Conservation (phyloP, 1,140 invertebrate species). For the Zaprionus tsacasi region DNA sequence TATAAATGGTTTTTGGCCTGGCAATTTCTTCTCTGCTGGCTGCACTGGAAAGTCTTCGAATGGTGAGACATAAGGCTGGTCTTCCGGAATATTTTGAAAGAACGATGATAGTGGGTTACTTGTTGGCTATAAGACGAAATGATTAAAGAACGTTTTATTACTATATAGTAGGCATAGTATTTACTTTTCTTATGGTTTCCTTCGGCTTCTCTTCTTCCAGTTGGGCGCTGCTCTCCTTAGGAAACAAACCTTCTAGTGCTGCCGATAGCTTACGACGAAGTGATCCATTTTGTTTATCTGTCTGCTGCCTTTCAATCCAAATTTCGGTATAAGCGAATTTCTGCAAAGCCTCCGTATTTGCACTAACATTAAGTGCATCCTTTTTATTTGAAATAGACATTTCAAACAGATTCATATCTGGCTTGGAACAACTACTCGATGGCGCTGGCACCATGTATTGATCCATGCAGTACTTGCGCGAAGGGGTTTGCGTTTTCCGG, state of each 20-base stretch:
- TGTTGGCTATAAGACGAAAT: constrained; percentile 16
- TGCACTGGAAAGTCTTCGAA: constrained; percentile 14
- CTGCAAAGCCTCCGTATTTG: constrained; percentile 8
- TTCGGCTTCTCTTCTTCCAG: not conserved
- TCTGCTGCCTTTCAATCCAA: constrained; percentile 52
- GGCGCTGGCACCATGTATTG: constrained; percentile 17
- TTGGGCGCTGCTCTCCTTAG: not conserved
- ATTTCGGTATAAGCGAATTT: constrained; percentile 53
- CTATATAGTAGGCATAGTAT: not conserved
- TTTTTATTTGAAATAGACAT: not conserved
- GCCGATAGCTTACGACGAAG: constrained; percentile 10
- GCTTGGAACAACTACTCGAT: not conserved
- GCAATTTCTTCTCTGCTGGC: not conserved
- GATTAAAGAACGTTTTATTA: not conserved
- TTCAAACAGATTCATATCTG: constrained; percentile 24
- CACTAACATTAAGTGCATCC: not conserved
- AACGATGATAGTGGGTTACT: not conserved
- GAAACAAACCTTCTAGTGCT: constrained; percentile 51
- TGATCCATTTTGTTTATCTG: not conserved
- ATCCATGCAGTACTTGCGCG: not conserved
- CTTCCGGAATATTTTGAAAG: not conserved
- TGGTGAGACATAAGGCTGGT: constrained; percentile 51
- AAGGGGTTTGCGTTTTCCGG: not conserved
- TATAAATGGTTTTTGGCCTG: constrained; percentile 8
- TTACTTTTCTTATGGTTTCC: constrained; percentile 7